Evolutionary conservation across 2,113 vertebrate genomes (phyloP), one percentile per base, ranked within the genome.

Genomic region (Burhinus oedicnemus): DNA sequence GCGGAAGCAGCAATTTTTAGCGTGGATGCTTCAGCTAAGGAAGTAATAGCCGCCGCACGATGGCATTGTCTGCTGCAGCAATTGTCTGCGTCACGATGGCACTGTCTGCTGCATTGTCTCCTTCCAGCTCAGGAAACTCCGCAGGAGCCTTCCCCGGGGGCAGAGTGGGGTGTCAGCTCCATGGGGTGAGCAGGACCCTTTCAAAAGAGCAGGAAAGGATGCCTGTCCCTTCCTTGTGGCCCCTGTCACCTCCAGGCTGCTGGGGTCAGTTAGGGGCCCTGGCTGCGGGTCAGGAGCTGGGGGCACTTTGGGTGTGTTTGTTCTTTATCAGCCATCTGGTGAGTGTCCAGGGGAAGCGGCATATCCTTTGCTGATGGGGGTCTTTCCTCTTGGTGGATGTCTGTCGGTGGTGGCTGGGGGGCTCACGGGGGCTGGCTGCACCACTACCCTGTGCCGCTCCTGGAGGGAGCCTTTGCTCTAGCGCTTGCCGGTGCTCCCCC

Each of bases 1-100:
- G 9, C 3, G 2, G 62, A 51, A 93, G 38, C 34, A 23, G 52
- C 26, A 10, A 8, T 45, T 79, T 62, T 30, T 14, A 68, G 55
- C 0, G 0, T 1, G 26, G 49, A 4, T 36, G 32, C 0, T 7
- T 30, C 62, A 9, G 64, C 47, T 0, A 5, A 76, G 79, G 32
- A 7, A 55, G 61, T 7, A 3, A 0, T 0, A 23, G 2, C 13
- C 1, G 17, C 93, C 60, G 1, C 87, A 81, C 2, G 61, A 57
- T 77, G 95, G 80, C 93, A 86, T 44, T 7, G 76, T 76, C 26
- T 16, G 58, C 79, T 64, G 70, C 79, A 26, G 79, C 27, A 16
- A 38, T 38, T 15, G 15, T 38, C n/a, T 61, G 36, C 7, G 4
- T 1, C 86, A 83, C 3, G 51, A 55, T 68, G 93, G 80, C 91